These are phyloP conservation scores for Bombus sibiricus DNA, from an alignment of 1,140 invertebrate species.

Conservation along the genomic window DNA sequence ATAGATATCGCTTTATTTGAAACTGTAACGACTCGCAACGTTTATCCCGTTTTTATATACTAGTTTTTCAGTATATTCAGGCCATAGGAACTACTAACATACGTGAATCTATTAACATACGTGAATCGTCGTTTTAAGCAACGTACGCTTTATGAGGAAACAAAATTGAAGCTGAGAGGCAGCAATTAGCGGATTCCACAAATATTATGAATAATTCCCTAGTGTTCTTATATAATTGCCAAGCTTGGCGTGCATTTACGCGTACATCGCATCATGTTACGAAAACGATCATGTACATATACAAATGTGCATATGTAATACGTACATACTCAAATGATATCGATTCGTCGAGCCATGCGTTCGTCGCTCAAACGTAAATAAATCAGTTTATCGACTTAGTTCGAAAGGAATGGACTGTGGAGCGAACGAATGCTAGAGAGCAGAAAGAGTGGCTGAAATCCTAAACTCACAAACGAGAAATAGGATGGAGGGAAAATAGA, in stretches of 20 bases:
- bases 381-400: conserved; percentile 44
- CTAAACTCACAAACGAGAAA: not conserved
- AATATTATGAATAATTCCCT: conserved; percentile 19
- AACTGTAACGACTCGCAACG: conserved; percentile 1
- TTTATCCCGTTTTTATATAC: not conserved
- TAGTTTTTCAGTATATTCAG: no score
- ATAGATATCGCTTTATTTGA: not conserved
- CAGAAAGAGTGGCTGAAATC: no score
- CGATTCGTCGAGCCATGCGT: conserved; percentile 3
- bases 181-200: not conserved
- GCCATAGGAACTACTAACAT: not conserved
- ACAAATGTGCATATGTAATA: not conserved
- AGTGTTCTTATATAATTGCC: not conserved
- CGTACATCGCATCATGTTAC: not conserved
- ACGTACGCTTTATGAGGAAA: not conserved
- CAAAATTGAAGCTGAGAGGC: not conserved
- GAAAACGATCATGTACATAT: conserved; percentile 13
- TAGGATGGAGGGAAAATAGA: not conserved
- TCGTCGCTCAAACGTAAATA: conserved; percentile 44
- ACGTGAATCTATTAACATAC: no score
- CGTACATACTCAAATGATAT: conserved; percentile 16
- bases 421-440: not conserved
- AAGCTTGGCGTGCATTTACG: not conserved
- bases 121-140: not conserved
- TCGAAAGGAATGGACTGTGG: conserved; percentile 7